Base-by-base conservation (phyloP, 2,888 invertebrate genomes). In the Trichopoda pennipes region DNA sequence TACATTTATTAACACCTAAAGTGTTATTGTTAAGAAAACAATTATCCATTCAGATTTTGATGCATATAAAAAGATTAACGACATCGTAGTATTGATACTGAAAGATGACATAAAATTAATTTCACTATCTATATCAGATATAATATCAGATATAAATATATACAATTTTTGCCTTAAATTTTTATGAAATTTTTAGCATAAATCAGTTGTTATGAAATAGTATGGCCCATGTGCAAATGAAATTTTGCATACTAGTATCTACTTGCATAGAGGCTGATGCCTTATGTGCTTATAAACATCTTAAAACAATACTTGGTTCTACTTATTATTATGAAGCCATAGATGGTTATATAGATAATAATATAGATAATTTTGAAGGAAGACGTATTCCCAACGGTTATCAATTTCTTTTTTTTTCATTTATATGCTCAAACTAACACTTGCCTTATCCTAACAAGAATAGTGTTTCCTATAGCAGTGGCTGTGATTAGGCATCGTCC, bases 281-380 rank as follows among this genome's bases (percentile, higher is more conserved):
- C n/a, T n/a, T n/a, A n/a, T n/a, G n/a, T n/a, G n/a, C n/a, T n/a
- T n/a, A n/a, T n/a, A n/a, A n/a, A n/a, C n/a, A n/a, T n/a, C n/a
- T n/a, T n/a, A n/a, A n/a, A n/a, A n/a, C n/a, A n/a, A n/a, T n/a
- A n/a, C n/a, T n/a, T 38, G 88, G 87, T 9, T 76, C 72, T 1
- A 81, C 86, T 72, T 12, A 16, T 0, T 21, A 35, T 1, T 74
- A 86, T 56, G 42, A 17, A 7, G 85, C 86, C 32, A 85, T 85
- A 32, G 87, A 87, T 66, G 81, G 84, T 58, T 88, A 88, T 28
- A 81, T 85, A 7, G 88, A 88, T 0, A 89, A 88, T 58, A 88
- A 88, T 28, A 81, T 85, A 7, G 88, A 88, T 0, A 89, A 88
- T 60, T 88, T 89, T 0, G 88, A 89, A 1, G 89, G 88, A 0